Percentiles rank a stretch among this genome's conserved stretches.
Evolutionary conservation across 2,888 invertebrate species (phyloP).

Genomic region (Achlya flavicornis): DNA sequence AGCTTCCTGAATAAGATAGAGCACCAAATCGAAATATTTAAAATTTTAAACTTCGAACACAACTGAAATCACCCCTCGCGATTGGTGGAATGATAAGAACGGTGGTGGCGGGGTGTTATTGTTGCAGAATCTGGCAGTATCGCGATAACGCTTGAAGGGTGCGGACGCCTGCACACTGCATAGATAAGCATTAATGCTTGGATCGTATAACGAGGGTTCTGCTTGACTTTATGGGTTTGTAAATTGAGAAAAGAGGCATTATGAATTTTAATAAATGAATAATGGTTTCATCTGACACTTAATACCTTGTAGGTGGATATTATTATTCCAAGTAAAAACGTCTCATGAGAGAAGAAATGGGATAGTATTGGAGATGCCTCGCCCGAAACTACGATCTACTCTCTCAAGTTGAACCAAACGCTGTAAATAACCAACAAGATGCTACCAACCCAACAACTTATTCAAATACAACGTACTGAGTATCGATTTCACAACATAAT

Average conservation of each 20-base stretch:
- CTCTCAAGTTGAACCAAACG: too few relatives aligned
- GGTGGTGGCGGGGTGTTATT: constrained; percentile 61
- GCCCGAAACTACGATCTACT: too few relatives aligned
- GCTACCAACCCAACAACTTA: not conserved
- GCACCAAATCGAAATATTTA: not conserved
- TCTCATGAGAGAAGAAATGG: too few relatives aligned
- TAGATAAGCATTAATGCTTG: constrained; percentile 73
- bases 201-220: constrained; percentile 54
- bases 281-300: constrained; percentile 44
- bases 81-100: constrained; percentile 69
- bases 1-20: not conserved
- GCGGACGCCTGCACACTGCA: constrained; percentile 66
- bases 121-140: constrained; percentile 77
- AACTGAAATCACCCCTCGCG: constrained; percentile 55
- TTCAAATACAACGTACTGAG: not conserved
- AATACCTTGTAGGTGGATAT: not conserved
- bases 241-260: constrained; percentile 54
- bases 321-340: too few relatives aligned
- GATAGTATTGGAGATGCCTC: too few relatives aligned
- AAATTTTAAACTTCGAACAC: constrained; percentile 48
- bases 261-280: constrained; percentile 63
- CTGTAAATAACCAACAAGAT: too few relatives aligned
- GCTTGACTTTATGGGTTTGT: constrained; percentile 68
- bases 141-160: constrained; percentile 72
- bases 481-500: constrained; percentile 10